These are phyloP conservation scores for Plebejus argus DNA, from an alignment of 2,888 invertebrate genomes.

Conservation along the genomic window DNA sequence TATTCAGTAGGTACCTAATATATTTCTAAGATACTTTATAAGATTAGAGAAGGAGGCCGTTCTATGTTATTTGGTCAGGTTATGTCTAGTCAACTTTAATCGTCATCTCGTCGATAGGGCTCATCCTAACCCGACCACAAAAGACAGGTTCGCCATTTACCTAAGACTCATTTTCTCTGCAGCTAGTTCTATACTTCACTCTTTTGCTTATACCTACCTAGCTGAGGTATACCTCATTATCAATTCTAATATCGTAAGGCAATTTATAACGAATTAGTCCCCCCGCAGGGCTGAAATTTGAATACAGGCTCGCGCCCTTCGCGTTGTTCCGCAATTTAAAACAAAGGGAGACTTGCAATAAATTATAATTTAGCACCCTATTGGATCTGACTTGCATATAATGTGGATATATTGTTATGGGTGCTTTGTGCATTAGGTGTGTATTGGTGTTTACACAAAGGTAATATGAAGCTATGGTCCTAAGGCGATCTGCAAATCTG, in stretches of 20 bases:
- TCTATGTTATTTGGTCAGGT: background rate
- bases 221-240: constrained; percentile 67
- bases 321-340: constrained; percentile 61
- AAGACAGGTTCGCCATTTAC: background rate
- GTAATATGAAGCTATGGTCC: background rate
- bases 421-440: constrained; percentile 6
- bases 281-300: constrained; percentile 72
- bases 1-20: too few relatives aligned
- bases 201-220: constrained; percentile 65
- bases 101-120: background rate
- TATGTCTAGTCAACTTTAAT: background rate
- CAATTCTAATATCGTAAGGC: constrained; percentile 77
- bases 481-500: background rate
- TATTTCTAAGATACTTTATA: too few relatives aligned
- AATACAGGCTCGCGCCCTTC: constrained; percentile 71
- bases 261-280: constrained; percentile 81
- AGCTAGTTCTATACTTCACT: background rate
- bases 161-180: background rate
- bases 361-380: constrained; percentile 67
- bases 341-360: constrained; percentile 71
- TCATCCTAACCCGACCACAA: background rate
- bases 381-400: constrained; percentile 35
- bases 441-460: background rate
- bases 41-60: background rate
- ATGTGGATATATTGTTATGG: constrained; percentile 16